These are phyloP conservation scores for Amphipoea oculea DNA, from an alignment of 2,888 invertebrate genomes.

Conservation along the genomic window DNA sequence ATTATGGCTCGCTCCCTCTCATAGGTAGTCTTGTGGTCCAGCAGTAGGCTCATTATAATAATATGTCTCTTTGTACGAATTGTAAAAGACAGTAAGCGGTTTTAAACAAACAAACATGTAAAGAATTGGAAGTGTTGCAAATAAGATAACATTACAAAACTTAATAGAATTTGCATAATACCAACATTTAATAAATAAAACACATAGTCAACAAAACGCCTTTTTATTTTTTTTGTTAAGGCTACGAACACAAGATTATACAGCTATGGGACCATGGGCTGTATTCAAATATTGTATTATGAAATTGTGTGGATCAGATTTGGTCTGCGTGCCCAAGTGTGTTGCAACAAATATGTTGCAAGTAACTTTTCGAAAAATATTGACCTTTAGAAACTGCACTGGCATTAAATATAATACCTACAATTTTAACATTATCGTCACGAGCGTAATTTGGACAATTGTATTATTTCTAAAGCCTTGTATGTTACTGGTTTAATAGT, in stretches of 20 bases:
- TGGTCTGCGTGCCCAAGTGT: slow-evolving; percentile 49
- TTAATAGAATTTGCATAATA: neutral
- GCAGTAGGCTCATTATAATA: too few species aligned
- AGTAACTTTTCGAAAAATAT: slow-evolving; percentile 57
- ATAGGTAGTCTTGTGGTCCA: too few species aligned
- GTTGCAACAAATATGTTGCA: slow-evolving; percentile 62
- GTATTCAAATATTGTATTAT: slow-evolving; percentile 62
- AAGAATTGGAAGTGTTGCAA: neutral
- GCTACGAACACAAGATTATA: neutral
- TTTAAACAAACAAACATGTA: neutral
- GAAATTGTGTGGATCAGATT: slow-evolving; percentile 65
- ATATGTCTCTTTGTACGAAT: neutral
- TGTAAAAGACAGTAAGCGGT: neutral
- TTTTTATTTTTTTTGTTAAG: slow-evolving; percentile 2
- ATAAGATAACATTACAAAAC: neutral
- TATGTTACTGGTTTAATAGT: neutral
- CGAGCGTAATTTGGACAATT: neutral
- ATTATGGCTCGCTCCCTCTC: too few species aligned
- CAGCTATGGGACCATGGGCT: slow-evolving; percentile 30
- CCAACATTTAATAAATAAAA: neutral
- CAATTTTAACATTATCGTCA: neutral
- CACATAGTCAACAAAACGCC: neutral
- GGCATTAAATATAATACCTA: slow-evolving; percentile 28
- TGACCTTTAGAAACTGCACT: slow-evolving; percentile 59
- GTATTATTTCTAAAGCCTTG: neutral